These are phyloP conservation scores for Cochlearius cochlearius DNA, from an alignment of 2,113 vertebrate genomes.

Conservation along the genomic window DNA sequence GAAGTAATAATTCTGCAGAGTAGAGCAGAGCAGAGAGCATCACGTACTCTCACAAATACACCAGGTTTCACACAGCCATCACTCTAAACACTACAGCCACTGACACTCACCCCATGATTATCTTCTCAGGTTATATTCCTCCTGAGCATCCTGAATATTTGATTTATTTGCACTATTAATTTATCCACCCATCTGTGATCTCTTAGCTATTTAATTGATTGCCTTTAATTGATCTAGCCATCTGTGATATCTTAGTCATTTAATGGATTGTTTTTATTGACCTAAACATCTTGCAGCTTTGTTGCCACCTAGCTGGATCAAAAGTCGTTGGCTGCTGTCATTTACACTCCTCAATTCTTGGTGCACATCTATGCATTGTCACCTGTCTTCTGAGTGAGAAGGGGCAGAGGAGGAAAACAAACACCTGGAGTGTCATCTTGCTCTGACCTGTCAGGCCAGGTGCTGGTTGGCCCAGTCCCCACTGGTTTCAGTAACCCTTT, in stretches of 20 bases:
- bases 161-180: slow-evolving; percentile 55
- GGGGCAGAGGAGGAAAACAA: not conserved
- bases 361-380: not conserved
- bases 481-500: not conserved
- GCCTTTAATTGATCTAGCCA: slow-evolving; percentile 39
- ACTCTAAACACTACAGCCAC: not conserved
- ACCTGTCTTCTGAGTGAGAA: not conserved
- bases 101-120: not conserved
- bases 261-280: slow-evolving; percentile 25
- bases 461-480: not conserved
- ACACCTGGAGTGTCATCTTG: not conserved
- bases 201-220: slow-evolving; percentile 50
- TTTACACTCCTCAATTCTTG: not conserved
- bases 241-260: slow-evolving; percentile 38
- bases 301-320: not conserved
- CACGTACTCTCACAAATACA: not conserved
- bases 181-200: slow-evolving; percentile 31
- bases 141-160: not conserved
- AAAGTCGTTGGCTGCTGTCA: not conserved
- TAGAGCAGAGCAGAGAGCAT: not conserved
- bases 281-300: not conserved
- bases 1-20: not conserved
- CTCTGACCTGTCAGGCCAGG: not conserved
- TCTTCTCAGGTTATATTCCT: not conserved
- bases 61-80: not conserved